Base-by-base conservation (phyloP, 2,113 vertebrate species). In the Stictonetta naevosa region DNA sequence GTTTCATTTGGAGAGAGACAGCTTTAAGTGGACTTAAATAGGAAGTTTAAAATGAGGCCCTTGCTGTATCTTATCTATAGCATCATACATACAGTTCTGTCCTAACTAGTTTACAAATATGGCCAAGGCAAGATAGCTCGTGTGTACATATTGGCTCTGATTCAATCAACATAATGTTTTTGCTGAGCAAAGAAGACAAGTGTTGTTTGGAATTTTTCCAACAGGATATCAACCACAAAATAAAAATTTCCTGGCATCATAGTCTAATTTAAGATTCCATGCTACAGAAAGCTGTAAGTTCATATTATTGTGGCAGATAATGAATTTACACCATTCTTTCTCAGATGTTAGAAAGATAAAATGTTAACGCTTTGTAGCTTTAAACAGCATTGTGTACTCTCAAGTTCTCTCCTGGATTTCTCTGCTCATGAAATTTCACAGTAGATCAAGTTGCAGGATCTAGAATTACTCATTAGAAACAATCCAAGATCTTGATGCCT, bases 141-240 rank as follows among this genome's bases (percentile, higher is more conserved):
- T 79, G 73, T 88, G 55, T 82, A 66, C 31, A 8, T 36, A 16
- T 7, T 81, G 50, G 58, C 91, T 89, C 6, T 0, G 2, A 73
- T 96, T 96, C 80, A 90, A 38, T 89, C 84, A 88, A 66, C 42
- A 22, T 77, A 93, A 86, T 60, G 42, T 23, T 90, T 94, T 95
- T 83, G 28, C 76, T 86, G 62, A 96, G 63, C 87, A 85, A 64
- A 95, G 63, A 91, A 74, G 74, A 91, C 79, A 92, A 95, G 29
- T 81, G 52, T 9, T 75, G 29, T 63, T 92, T 96, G 83, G 38
- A 80, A 76, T 92, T 75, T 83, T 96, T 95, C 71, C 83, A 92
- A 25, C 12, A 75, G 67, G 44, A 23, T 89, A 83, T 72, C 78
- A 84, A 66, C 60, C 56, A 38, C 38, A 66, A 59, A 72, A 58